Conservation (phyloP, 1,140 invertebrate genomes). For the Zelostemma sp. region DNA sequence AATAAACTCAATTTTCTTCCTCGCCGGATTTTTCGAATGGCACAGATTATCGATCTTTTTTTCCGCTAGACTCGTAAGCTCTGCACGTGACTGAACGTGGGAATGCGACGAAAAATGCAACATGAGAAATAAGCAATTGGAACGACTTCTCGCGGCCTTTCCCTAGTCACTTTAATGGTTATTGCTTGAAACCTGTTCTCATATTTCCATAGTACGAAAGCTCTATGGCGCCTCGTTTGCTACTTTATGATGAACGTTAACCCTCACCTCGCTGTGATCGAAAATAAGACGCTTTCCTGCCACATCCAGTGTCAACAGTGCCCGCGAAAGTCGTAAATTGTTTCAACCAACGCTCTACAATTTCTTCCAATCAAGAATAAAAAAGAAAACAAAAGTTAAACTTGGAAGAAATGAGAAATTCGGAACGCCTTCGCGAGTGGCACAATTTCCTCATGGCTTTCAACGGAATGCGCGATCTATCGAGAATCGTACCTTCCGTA, state of each 20-base stretch:
- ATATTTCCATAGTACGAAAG: slow-evolving; percentile 38
- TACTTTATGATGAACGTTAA: slow-evolving; percentile 41
- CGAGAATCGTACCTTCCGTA: slow-evolving; percentile 7
- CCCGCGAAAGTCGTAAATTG: no score
- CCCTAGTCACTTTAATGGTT: slow-evolving; percentile 39
- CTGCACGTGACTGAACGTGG: not conserved
- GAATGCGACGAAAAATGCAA: slow-evolving; percentile 1
- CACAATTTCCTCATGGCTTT: no score
- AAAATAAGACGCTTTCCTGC: not conserved
- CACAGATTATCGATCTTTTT: not conserved
- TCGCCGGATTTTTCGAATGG: no score
- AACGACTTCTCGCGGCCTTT: slow-evolving; percentile 10
- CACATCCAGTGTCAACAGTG: no score
- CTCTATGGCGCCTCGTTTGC: slow-evolving; percentile 37
- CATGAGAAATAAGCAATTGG: slow-evolving; percentile 2
- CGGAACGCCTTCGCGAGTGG: no score
- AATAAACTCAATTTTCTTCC: no score
- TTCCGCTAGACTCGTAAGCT: not conserved
- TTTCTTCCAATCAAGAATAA: no score
- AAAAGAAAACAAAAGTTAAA: no score
- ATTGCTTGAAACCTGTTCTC: slow-evolving; percentile 43
- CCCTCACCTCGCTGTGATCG: slow-evolving; percentile 5
- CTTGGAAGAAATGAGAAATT: no score
- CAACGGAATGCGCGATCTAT: not conserved
- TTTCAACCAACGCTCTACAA: no score